These are phyloP conservation scores for Macrobrachium rosenbergii DNA, from an alignment of 1,140 invertebrate genomes.

Conservation along the genomic window DNA sequence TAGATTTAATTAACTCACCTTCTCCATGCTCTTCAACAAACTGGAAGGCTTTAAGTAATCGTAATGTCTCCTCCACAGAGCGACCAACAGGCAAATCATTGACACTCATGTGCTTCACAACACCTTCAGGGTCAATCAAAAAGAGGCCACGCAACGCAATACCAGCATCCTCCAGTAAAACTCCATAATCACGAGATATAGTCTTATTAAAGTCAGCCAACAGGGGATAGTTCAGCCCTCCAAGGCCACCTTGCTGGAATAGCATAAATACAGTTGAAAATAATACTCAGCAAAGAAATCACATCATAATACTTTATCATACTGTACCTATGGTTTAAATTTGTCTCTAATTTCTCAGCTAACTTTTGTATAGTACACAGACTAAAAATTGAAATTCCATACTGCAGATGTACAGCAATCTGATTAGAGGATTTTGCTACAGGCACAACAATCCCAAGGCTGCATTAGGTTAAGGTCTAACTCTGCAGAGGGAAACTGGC, in stretches of 20 bases:
- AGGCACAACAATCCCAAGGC: too few relatives aligned
- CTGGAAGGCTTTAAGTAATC: slow-evolving; percentile 79
- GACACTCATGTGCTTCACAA: slow-evolving; percentile 80
- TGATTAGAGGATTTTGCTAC: too few relatives aligned
- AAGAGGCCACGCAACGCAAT: slow-evolving; percentile 88
- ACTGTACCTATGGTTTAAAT: not conserved
- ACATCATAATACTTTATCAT: not conserved
- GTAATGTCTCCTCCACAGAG: slow-evolving; percentile 77
- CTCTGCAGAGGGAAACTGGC: too few relatives aligned
- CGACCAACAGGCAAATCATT: slow-evolving; percentile 80
- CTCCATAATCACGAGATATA: slow-evolving; percentile 89
- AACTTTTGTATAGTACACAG: too few relatives aligned
- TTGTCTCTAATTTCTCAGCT: not conserved
- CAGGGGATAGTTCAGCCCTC: slow-evolving; percentile 90
- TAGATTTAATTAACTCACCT: slow-evolving; percentile 69
- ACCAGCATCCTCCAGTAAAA: slow-evolving; percentile 86
- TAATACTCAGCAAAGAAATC: not conserved
- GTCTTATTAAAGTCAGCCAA: slow-evolving; percentile 92
- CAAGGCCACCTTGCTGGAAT: slow-evolving; percentile 87
- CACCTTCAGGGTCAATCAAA: slow-evolving; percentile 81
- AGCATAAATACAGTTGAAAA: not conserved
- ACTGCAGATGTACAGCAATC: too few relatives aligned
- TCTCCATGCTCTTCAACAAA: slow-evolving; percentile 76
- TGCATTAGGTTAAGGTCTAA: too few relatives aligned
- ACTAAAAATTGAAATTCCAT: not conserved